Percentiles rank a stretch among this genome's conserved stretches.
Evolutionary conservation across 2,797 vertebrate species (phyloP).

Genomic region (Myripristis jacobus): DNA sequence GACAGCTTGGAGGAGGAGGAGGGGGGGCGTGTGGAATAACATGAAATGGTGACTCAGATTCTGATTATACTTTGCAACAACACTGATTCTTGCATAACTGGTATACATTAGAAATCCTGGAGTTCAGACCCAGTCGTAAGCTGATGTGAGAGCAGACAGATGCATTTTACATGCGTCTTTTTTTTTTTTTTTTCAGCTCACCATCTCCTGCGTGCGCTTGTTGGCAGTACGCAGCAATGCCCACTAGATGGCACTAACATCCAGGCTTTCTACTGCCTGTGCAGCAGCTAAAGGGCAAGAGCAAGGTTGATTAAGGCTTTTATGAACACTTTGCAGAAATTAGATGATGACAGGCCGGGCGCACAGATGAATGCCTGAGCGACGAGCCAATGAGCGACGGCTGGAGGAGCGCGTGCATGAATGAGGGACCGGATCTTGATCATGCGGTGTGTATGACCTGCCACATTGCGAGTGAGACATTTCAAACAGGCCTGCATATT

Average conservation of each 20-base stretch:
- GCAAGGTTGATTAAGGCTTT: conserved; percentile 5
- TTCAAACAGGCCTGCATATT: too few species aligned
- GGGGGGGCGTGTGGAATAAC: background rate
- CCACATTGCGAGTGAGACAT: too few species aligned
- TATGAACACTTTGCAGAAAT: background rate
- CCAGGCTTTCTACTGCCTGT: background rate
- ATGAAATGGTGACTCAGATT: too few species aligned
- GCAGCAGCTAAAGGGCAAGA: background rate
- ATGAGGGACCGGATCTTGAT: background rate
- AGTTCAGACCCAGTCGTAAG: too few species aligned
- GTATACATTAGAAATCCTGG: too few species aligned
- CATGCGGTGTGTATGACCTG: too few species aligned
- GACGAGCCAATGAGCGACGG: too few species aligned
- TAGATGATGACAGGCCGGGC: background rate
- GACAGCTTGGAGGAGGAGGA: conserved; percentile 51
- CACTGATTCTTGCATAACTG: too few species aligned
- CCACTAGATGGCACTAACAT: conserved; percentile 61
- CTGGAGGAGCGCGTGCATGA: background rate
- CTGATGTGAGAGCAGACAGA: background rate
- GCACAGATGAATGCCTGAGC: background rate
- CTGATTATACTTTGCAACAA: too few species aligned
- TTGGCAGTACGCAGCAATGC: background rate
- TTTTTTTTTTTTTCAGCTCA: too few species aligned
- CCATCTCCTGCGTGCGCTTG: too few species aligned
- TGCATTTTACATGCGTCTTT: background rate